A percentile compares a stretch with the other conserved stretches of the same genome.
Conservation (phyloP, 2,797 vertebrate genomes). For the Chanos chanos region DNA sequence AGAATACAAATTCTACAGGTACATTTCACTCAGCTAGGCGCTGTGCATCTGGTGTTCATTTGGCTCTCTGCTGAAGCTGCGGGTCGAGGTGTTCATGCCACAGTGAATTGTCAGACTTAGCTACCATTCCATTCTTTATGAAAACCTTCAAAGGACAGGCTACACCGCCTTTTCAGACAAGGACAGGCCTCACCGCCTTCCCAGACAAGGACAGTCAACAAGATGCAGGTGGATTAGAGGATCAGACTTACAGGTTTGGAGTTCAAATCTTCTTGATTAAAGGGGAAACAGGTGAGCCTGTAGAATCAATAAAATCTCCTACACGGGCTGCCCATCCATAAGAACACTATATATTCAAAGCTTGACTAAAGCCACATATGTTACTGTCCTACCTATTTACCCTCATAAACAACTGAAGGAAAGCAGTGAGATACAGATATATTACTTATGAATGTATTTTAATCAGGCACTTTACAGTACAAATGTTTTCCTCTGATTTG, state of each 20-base stretch:
- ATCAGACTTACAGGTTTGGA: too few species aligned
- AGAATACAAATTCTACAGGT: constrained; percentile 20
- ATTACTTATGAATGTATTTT: constrained; percentile 66
- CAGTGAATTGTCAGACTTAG: constrained; percentile 32
- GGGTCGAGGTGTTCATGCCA: constrained; percentile 20
- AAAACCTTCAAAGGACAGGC: constrained; percentile 28
- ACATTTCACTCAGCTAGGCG: constrained; percentile 11
- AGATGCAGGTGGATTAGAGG: too few species aligned
- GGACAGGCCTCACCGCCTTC: constrained; percentile 2
- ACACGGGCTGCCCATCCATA: too few species aligned
- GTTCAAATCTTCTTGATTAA: too few species aligned
- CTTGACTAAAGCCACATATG: too few species aligned
- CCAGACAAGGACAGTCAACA: too few species aligned
- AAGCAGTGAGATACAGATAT: constrained; percentile 23
- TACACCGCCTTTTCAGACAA: not conserved
- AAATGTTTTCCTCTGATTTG: constrained; percentile 22
- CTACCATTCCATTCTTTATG: constrained; percentile 23
- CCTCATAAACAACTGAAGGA: too few species aligned
- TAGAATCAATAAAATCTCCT: too few species aligned
- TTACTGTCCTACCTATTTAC: too few species aligned
- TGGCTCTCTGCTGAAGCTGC: constrained; percentile 11
- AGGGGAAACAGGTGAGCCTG: too few species aligned
- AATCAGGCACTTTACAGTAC: constrained; percentile 71
- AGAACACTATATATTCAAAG: too few species aligned
- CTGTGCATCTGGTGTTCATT: constrained; percentile 39